Evolutionary conservation across 1,140 invertebrate genomes (phyloP).

Genomic region (Daktulosphaira vitifoliae): DNA sequence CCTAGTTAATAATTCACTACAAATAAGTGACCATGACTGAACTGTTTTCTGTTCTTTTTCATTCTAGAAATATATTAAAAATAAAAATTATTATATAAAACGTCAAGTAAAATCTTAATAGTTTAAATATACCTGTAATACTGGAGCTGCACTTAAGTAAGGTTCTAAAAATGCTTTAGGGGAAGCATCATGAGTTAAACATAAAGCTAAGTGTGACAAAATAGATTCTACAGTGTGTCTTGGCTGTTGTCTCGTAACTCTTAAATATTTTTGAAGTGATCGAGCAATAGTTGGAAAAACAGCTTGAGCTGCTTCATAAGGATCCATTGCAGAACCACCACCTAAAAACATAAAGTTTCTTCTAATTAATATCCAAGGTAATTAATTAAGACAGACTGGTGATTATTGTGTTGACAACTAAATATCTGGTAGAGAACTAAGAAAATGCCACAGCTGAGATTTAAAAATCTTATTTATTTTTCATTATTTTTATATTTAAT

Average conservation of each 20-base stretch:
- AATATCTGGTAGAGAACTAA: neutral
- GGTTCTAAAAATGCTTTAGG: slow-evolving; percentile 87
- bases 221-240: slow-evolving; percentile 90
- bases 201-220: slow-evolving; percentile 73
- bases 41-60: slow-evolving; percentile 65
- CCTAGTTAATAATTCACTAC: slow-evolving; percentile 77
- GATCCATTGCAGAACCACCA: slow-evolving; percentile 68
- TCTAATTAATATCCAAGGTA: neutral
- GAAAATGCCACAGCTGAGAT: neutral
- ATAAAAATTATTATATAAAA: neutral
- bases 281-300: slow-evolving; percentile 93
- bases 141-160: slow-evolving; percentile 67
- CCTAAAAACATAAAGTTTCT: slow-evolving; percentile 8
- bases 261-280: slow-evolving; percentile 90
- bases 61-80: slow-evolving; percentile 48
- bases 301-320: slow-evolving; percentile 90
- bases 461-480: neutral
- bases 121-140: slow-evolving; percentile 47
- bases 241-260: slow-evolving; percentile 90
- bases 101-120: neutral
- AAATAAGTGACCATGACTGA: slow-evolving; percentile 88
- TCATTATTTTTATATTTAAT: too few relatives aligned
- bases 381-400: too few relatives aligned
- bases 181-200: slow-evolving; percentile 85
- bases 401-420: neutral